These are phyloP conservation scores for Choloepus didactylus DNA, from an alignment of 2,797 vertebrate genomes.

Conservation along the genomic window DNA sequence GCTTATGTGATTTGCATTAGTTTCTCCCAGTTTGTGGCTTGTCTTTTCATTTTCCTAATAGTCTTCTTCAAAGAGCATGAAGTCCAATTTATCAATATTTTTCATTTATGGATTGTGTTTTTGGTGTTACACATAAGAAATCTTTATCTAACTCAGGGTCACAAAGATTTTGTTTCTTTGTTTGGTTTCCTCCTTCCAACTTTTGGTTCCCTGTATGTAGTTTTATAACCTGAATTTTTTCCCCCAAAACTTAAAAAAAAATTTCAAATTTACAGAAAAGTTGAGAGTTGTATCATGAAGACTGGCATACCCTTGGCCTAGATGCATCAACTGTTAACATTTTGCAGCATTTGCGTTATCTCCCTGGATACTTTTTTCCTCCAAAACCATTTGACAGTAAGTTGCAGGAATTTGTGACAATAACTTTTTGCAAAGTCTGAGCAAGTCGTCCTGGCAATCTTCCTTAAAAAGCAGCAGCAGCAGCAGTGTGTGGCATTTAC, in stretches of 20 bases:
- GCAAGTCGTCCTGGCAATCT: neutral
- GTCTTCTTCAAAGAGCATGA: neutral
- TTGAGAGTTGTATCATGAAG: neutral
- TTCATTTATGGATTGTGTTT: slow-evolving; percentile 51
- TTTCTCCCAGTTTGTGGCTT: neutral
- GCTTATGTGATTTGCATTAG: neutral
- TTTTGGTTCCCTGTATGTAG: neutral
- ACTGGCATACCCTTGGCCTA: neutral
- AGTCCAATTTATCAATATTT: neutral
- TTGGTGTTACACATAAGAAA: neutral
- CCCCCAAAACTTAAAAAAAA: neutral
- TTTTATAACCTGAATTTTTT: neutral
- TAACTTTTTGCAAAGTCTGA: slow-evolving; percentile 13
- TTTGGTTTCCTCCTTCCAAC: neutral
- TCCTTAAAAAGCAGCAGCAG: slow-evolving; percentile 15
- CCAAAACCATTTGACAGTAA: neutral
- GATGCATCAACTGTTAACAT: neutral
- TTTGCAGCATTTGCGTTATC: slow-evolving; percentile 31
- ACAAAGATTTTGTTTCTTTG: slow-evolving; percentile 38
- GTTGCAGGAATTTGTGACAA: slow-evolving; percentile 5
- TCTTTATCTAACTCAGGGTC: neutral
- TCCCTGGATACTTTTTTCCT: neutral
- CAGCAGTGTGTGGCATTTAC: neutral
- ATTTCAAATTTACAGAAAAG: neutral
- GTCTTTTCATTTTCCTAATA: slow-evolving; percentile 37